These are phyloP conservation scores for Mycetomoellerius zeteki DNA, from an alignment of 1,140 invertebrate species.

Conservation along the genomic window DNA sequence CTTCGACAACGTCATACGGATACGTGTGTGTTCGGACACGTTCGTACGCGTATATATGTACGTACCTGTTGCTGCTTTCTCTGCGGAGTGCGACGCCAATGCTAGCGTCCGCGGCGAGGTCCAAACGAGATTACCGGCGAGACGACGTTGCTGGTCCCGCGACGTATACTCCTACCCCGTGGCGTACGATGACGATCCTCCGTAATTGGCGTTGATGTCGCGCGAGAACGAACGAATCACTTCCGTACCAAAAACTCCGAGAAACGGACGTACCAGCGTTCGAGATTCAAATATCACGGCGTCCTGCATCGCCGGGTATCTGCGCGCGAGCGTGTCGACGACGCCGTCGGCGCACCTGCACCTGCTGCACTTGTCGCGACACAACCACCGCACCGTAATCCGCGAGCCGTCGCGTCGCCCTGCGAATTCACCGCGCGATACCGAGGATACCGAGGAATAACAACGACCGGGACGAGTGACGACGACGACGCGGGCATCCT, in stretches of 20 bases:
- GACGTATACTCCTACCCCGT: background rate
- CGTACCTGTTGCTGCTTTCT: constrained; percentile 79
- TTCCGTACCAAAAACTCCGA: background rate
- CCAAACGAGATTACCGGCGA: constrained; percentile 30
- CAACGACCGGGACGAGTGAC: constrained; percentile 53
- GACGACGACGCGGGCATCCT: constrained; percentile 66
- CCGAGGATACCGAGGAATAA: constrained; percentile 39
- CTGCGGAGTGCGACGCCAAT: constrained; percentile 50
- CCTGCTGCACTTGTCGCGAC: constrained; percentile 71
- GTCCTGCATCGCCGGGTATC: constrained; percentile 51
- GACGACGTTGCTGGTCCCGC: background rate
- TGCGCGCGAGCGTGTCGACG: background rate
- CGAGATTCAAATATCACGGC: constrained; percentile 32
- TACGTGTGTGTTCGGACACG: background rate
- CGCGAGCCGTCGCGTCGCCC: constrained; percentile 61
- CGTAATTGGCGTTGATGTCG: background rate
- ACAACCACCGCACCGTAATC: background rate
- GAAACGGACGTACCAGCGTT: background rate
- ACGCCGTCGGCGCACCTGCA: constrained; percentile 77
- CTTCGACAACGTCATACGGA: constrained; percentile 36
- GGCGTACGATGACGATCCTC: background rate
- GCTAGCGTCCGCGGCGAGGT: constrained; percentile 26
- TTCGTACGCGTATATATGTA: constrained; percentile 21
- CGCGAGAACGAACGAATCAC: background rate
- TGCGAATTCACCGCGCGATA: constrained; percentile 71